A percentile compares a stretch with the other conserved stretches of the same genome.
phyloP scores from a whole-genome alignment of 2,888 invertebrate species.

The Drosophila nr. fundita region DNA sequence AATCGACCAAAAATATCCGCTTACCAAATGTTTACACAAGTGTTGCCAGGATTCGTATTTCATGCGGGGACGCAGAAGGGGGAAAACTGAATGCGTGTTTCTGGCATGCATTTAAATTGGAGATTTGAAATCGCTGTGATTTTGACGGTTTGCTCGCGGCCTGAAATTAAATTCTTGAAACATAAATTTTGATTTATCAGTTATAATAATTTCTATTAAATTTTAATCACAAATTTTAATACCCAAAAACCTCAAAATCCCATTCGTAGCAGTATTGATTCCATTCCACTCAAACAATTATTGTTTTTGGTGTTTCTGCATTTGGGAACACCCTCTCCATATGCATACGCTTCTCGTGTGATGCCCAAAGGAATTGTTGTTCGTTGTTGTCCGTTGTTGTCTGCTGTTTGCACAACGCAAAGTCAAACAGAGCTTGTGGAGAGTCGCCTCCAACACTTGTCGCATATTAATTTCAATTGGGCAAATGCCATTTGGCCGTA shows the following conservation, averaged over 20 bases:
- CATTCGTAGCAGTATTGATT: not conserved
- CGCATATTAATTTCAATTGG: conserved; percentile 82
- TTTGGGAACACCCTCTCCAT: conserved; percentile 17
- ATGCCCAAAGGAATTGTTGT: conserved; percentile 64
- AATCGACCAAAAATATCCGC: conserved; percentile 81
- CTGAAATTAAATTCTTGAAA: not conserved
- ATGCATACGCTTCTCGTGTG: not conserved
- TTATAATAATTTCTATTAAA: too few species aligned
- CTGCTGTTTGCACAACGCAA: conserved; percentile 36
- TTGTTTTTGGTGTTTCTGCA: not conserved
- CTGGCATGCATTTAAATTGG: not conserved
- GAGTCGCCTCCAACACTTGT: conserved; percentile 61
- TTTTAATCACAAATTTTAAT: too few species aligned
- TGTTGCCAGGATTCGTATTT: conserved; percentile 67
- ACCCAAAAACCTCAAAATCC: not conserved
- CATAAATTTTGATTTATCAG: not conserved
- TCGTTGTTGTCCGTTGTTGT: conserved; percentile 8
- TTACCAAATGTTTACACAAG: conserved; percentile 80
- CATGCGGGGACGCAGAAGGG: conserved; percentile 11
- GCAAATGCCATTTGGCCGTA: conserved; percentile 14
- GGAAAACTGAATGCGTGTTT: conserved; percentile 8
- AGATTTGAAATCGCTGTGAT: conserved; percentile 6
- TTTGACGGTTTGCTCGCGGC: not conserved
- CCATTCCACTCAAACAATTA: not conserved
- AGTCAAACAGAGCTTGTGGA: conserved; percentile 63